Conservation (phyloP, 2,797 vertebrate species). For the Enteromius afrohamiltoni region DNA sequence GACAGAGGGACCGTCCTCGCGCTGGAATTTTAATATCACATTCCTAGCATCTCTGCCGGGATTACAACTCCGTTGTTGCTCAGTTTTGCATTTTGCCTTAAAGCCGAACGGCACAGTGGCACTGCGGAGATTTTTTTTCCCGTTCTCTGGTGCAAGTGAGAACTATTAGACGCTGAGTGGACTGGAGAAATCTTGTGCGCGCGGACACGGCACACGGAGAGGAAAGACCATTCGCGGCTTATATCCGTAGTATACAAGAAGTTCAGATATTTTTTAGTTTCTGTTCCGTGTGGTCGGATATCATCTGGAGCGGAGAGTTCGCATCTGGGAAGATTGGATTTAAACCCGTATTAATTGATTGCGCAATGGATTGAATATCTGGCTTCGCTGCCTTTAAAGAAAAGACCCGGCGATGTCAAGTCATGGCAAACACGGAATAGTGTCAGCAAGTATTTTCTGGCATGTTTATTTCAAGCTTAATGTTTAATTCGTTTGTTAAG, state of each 20-base stretch:
- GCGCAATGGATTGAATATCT: slow-evolving; percentile 50
- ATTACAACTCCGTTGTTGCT: slow-evolving; percentile 47
- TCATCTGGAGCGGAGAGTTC: slow-evolving; percentile 63
- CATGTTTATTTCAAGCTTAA: slow-evolving; percentile 52
- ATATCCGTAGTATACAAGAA: slow-evolving; percentile 49
- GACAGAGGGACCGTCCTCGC: slow-evolving; percentile 65
- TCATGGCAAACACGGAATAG: slow-evolving; percentile 39
- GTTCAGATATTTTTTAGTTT: slow-evolving; percentile 68
- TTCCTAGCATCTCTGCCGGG: slow-evolving; percentile 64
- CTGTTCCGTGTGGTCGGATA: slow-evolving; percentile 62
- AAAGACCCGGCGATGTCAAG: slow-evolving; percentile 37
- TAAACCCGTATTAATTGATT: slow-evolving; percentile 45
- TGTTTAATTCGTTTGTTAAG: slow-evolving; percentile 4
- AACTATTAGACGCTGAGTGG: slow-evolving; percentile 61
- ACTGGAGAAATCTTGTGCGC: slow-evolving; percentile 59
- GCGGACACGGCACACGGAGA: slow-evolving; percentile 46
- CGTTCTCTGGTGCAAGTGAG: slow-evolving; percentile 49
- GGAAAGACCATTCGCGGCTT: slow-evolving; percentile 19
- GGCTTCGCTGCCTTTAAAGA: slow-evolving; percentile 33
- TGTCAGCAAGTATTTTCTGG: slow-evolving; percentile 37
- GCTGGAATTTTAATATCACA: slow-evolving; percentile 58
- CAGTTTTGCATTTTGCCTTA: slow-evolving; percentile 29
- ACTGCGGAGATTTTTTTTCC: slow-evolving; percentile 61
- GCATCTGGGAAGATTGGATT: slow-evolving; percentile 56
- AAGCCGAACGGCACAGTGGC: slow-evolving; percentile 28